Evolutionary conservation across 2,888 invertebrate species (phyloP).

Genomic region (Mesorhabditis sp.): DNA sequence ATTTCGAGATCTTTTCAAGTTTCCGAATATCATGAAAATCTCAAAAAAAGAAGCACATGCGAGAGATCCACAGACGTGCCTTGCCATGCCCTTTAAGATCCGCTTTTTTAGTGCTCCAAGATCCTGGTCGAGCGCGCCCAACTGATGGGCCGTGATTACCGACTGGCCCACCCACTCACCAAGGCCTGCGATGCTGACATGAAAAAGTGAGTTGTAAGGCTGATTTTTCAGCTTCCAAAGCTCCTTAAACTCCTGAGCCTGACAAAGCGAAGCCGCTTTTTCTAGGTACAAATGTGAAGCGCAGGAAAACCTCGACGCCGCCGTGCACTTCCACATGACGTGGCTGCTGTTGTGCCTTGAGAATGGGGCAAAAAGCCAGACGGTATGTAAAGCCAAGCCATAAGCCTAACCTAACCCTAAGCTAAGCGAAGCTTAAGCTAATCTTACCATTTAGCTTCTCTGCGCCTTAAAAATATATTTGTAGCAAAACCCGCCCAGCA

Average conservation of each 20-base stretch:
- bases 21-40: neutral
- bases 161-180: conserved; percentile 80
- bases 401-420: no score
- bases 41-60: neutral
- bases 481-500: conserved; percentile 58
- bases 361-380: conserved; percentile 56
- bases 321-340: conserved; percentile 55
- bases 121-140: conserved; percentile 81
- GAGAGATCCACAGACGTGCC: no score
- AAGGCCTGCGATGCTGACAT: conserved; percentile 40
- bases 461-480: neutral
- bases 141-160: conserved; percentile 83
- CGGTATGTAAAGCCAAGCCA: conserved; percentile 5
- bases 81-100: no score
- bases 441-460: neutral
- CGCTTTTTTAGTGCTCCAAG: conserved; percentile 70
- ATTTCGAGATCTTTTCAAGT: neutral
- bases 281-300: conserved; percentile 70
- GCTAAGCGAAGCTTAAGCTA: no score
- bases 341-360: conserved; percentile 85
- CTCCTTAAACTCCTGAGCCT: neutral
- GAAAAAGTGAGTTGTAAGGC: conserved; percentile 14
- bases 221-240: neutral
- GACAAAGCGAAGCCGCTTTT: neutral
- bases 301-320: conserved; percentile 65